A percentile compares a stretch with the other conserved stretches of the same genome.
These are phyloP conservation scores for Dallia pectoralis DNA, from an alignment of 2,797 vertebrate species.

Conservation along the genomic window DNA sequence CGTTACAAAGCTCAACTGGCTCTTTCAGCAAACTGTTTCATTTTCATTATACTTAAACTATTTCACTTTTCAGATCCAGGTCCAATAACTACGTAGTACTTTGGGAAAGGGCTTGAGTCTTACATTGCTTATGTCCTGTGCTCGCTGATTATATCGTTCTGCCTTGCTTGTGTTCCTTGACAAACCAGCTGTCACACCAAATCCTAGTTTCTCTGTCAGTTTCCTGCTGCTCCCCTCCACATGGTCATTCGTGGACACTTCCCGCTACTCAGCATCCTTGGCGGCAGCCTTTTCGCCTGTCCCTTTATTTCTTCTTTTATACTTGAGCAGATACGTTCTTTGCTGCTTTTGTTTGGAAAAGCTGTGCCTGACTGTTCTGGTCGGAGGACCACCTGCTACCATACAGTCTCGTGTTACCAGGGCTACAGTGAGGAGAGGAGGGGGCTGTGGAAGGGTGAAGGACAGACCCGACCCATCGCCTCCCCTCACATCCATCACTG, in stretches of 20 bases:
- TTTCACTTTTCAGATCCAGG: too few species aligned
- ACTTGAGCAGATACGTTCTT: background rate
- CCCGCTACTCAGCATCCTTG: slow-evolving; percentile 6
- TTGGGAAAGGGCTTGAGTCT: background rate
- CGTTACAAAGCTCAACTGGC: too few species aligned
- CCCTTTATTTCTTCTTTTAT: slow-evolving; percentile 9
- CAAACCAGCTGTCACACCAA: slow-evolving; percentile 21
- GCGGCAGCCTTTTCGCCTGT: slow-evolving; percentile 6
- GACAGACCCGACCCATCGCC: slow-evolving; percentile 14
- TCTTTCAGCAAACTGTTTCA: too few species aligned
- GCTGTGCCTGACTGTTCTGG: slow-evolving; percentile 7
- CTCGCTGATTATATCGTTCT: background rate
- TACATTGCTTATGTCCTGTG: background rate
- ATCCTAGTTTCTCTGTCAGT: slow-evolving; percentile 17
- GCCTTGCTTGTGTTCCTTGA: background rate
- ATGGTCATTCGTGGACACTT: slow-evolving; percentile 10
- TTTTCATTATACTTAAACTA: too few species aligned
- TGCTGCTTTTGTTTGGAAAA: slow-evolving; percentile 15
- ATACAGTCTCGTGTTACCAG: slow-evolving; percentile 18
- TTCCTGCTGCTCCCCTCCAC: slow-evolving; percentile 10
- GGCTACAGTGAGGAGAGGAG: slow-evolving; percentile 2
- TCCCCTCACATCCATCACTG: slow-evolving; percentile 27
- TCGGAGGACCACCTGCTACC: slow-evolving; percentile 26
- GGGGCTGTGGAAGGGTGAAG: slow-evolving; percentile 1
- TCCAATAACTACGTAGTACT: background rate